Evolutionary conservation across 2,797 vertebrate genomes (phyloP).

Genomic region (Coilia nasus): DNA sequence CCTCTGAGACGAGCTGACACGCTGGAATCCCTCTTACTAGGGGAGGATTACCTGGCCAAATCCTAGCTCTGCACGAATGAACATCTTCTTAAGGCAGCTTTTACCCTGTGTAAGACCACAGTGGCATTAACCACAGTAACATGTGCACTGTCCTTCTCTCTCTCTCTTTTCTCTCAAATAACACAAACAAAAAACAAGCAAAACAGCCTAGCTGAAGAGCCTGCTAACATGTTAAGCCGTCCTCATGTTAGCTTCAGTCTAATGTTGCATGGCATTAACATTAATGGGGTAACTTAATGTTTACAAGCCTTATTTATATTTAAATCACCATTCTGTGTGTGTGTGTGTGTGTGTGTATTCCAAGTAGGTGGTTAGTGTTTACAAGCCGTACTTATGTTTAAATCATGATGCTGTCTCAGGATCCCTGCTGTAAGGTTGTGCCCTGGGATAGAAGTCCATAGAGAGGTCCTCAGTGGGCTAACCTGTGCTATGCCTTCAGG

Average conservation of each 20-base stretch:
- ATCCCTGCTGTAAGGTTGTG: background rate
- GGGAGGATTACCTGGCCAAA: constrained; percentile 69
- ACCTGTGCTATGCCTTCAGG: no score
- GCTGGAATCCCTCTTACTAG: constrained; percentile 68
- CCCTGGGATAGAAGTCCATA: no score
- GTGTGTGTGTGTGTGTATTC: no score
- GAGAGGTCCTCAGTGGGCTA: no score
- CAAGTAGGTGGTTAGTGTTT: no score
- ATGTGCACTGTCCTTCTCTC: constrained; percentile 28
- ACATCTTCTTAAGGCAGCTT: constrained; percentile 71
- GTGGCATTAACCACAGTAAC: constrained; percentile 59
- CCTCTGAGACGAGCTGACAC: constrained; percentile 60
- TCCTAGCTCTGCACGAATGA: constrained; percentile 72
- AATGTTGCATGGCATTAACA: background rate
- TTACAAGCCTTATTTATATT: background rate
- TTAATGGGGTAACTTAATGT: background rate
- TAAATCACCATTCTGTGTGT: background rate
- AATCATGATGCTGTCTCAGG: background rate
- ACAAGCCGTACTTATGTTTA: background rate
- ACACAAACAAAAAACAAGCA: no score
- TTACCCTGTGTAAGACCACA: constrained; percentile 62
- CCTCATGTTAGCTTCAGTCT: background rate
- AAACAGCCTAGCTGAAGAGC: background rate
- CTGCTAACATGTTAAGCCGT: background rate
- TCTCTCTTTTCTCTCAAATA: background rate